Percentiles rank a stretch among this genome's conserved stretches.
Conservation (phyloP, 2,888 invertebrate species). For the Caenorhabditis imperialis region DNA sequence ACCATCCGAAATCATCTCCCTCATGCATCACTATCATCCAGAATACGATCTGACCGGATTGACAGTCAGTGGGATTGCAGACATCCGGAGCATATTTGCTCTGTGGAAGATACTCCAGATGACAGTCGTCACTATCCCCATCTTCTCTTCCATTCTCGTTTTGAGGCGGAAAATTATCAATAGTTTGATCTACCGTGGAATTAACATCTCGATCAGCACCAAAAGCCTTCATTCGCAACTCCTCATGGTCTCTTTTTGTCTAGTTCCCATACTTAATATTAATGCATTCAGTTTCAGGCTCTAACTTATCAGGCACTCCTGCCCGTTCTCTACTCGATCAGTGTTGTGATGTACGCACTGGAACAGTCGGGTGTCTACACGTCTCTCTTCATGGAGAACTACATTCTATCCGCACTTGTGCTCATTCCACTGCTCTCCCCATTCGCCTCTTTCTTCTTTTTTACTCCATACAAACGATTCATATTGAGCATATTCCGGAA, state of each 20-base stretch:
- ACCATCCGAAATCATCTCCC: slow-evolving; percentile 11
- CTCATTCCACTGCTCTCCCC: slow-evolving; percentile 43
- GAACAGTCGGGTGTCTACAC: slow-evolving; percentile 35
- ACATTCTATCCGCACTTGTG: slow-evolving; percentile 29
- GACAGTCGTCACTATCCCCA: slow-evolving; percentile 34
- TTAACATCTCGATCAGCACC: slow-evolving; percentile 23
- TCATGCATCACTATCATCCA: slow-evolving; percentile 21
- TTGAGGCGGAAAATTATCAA: slow-evolving; percentile 29
- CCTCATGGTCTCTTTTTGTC: slow-evolving; percentile 21
- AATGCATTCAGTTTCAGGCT: slow-evolving; percentile 28
- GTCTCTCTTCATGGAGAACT: slow-evolving; percentile 20
- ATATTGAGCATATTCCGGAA: slow-evolving; percentile 14
- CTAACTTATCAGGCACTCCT: slow-evolving; percentile 42
- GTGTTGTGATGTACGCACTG: slow-evolving; percentile 24
- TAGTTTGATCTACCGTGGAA: slow-evolving; percentile 13
- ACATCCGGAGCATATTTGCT: slow-evolving; percentile 33
- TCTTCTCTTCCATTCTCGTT: slow-evolving; percentile 24
- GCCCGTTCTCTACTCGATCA: slow-evolving; percentile 29
- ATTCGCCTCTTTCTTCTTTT: slow-evolving; percentile 40
- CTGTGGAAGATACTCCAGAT: slow-evolving; percentile 37
- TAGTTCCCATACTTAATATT: no score
- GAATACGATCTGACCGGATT: slow-evolving; percentile 26
- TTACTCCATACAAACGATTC: slow-evolving; percentile 34
- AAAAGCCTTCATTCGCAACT: slow-evolving; percentile 39
- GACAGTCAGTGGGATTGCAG: slow-evolving; percentile 30